Conservation (phyloP, 1,140 invertebrate species). For the Leguminivora glycinivorella region DNA sequence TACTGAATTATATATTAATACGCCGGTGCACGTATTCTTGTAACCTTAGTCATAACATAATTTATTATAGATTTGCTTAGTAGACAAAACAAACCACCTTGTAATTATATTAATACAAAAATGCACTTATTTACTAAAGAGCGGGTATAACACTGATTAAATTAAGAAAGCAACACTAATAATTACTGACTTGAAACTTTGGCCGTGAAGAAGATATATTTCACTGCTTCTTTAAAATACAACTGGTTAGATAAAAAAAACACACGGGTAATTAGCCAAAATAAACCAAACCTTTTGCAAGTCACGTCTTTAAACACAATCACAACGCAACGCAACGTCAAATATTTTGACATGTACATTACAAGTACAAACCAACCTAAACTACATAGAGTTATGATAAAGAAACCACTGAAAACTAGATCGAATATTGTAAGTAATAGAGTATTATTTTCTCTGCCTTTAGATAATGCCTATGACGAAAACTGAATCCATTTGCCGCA, state of each 20-base stretch:
- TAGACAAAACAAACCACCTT: no score
- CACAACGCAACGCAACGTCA: background rate
- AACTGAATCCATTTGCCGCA: background rate
- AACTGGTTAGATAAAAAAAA: background rate
- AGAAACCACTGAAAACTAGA: background rate
- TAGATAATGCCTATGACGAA: background rate
- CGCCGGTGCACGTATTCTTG: no score
- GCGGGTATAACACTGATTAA: background rate
- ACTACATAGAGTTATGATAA: background rate
- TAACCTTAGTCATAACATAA: no score
- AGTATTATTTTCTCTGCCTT: background rate
- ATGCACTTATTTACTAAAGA: background rate
- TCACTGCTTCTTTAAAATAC: background rate
- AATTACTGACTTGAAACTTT: background rate
- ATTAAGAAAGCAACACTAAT: background rate
- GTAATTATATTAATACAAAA: no score
- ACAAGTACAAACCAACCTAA: background rate
- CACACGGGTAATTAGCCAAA: background rate
- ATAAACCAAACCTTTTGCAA: slow-evolving; percentile 23
- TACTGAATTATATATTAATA: no score
- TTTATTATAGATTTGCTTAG: no score
- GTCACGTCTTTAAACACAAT: slow-evolving; percentile 2
- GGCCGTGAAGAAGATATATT: background rate
- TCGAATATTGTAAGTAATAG: background rate
- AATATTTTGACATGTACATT: background rate